Evolutionary conservation across 1,140 invertebrate genomes (phyloP).

Genomic region (Drosophila arizonae): DNA sequence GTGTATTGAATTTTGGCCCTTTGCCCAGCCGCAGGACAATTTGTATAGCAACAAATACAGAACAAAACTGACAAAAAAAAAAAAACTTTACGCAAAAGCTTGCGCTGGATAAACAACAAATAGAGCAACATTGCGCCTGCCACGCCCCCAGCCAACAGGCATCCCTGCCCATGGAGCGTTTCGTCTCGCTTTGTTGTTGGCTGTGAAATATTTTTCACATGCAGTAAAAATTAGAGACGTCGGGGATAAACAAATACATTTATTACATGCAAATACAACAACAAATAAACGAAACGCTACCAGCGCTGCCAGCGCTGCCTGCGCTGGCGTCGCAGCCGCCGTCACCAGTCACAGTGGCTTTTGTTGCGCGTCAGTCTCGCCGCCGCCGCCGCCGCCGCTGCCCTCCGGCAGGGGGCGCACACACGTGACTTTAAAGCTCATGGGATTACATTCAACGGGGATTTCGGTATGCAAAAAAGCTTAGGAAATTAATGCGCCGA

Average conservation of each 20-base stretch:
- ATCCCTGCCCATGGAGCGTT: neutral
- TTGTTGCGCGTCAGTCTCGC: constrained; percentile 55
- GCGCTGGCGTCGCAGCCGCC: neutral
- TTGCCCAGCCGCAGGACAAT: constrained; percentile 71
- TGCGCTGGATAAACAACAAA: constrained; percentile 56
- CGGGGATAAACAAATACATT: constrained; percentile 78
- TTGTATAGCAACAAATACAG: constrained; percentile 52
- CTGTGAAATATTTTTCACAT: constrained; percentile 61
- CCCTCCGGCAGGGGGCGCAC: constrained; percentile 25
- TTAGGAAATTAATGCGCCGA: constrained; percentile 79
- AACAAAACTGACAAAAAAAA: constrained; percentile 23
- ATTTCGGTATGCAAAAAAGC: constrained; percentile 76
- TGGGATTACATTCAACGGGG: constrained; percentile 74
- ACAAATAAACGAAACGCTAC: constrained; percentile 33
- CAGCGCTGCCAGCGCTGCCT: neutral
- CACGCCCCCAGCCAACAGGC: neutral
- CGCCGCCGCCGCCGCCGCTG: neutral
- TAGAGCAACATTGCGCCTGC: constrained; percentile 26
- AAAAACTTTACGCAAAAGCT: constrained; percentile 66
- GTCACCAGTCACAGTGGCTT: constrained; percentile 35
- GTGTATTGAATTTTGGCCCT: constrained; percentile 28
- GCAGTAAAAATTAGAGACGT: constrained; percentile 72
- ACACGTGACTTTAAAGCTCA: constrained; percentile 80
- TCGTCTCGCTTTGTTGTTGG: constrained; percentile 21
- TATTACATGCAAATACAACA: constrained; percentile 79